Base-by-base conservation (phyloP, 2,888 invertebrate species). In the Euzophera pinguis region DNA sequence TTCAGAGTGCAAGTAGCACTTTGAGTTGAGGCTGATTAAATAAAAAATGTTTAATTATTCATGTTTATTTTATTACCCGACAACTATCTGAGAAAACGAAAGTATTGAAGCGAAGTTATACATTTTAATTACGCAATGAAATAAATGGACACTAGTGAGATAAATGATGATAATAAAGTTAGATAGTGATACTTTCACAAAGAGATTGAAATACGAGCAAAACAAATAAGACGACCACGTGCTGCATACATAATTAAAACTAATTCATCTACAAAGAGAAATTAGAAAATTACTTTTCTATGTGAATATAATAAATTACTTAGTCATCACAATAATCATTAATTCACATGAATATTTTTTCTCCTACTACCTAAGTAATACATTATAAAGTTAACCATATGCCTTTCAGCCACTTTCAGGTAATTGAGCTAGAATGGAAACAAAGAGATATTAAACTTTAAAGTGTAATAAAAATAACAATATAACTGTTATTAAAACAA, bases 11-110 rank as follows among this genome's bases (percentile, higher is more conserved):
- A 59, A 61, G 57, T 65, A 59, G 65, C 72, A 72, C 71, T 78
- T 74, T 78, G 77, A 73, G 71, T 78, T 83, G 87, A 88, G 88
- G 86, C 88, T 86, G 88, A 88, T 81, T 75, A 7, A 75, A 83
- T 83, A 79, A 82, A 85, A 81, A 71, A 73, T 64, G 72, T 67
- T 76, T 76, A 81, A 81, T 78, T 75, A 68, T 75, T 76, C 42
- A 50, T 32, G 55, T 57, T 50, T 69, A 66, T 65, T 56, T 50
- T 52, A 58, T 60, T 50, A 14, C 29, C 45, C 16, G 7, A 16
- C n/a, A 13, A 9, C 32, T 29, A 37, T 37, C 9, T 17, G 17
- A 37, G 7, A 37, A 37, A 37, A 48, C 3, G 37, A 34, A 34
- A 45, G 45, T 45, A 32, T 9, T 12, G 14, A 16, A 45, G 16